Conservation (phyloP, 2,888 invertebrate species). For the Drosophila sordidula region DNA sequence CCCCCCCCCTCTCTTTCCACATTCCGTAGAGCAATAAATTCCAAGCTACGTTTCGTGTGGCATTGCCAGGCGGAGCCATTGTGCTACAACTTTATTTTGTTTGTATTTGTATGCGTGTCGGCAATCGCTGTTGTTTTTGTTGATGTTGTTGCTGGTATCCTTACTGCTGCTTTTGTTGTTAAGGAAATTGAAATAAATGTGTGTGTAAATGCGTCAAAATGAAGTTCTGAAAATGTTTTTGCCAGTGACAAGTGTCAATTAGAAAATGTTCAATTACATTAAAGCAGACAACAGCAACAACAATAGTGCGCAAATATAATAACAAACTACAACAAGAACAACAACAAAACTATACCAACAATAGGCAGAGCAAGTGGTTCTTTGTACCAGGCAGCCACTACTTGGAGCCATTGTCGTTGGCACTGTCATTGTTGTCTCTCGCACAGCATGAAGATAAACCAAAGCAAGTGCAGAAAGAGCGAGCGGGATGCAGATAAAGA, state of each 20-base stretch:
- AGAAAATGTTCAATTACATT: constrained; percentile 76
- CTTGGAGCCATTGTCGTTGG: constrained; percentile 31
- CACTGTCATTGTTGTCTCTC: constrained; percentile 60
- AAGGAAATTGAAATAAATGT: constrained; percentile 83
- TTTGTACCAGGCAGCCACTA: constrained; percentile 36
- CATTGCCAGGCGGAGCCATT: constrained; percentile 63
- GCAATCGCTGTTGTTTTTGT: constrained; percentile 34
- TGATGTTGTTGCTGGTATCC: constrained; percentile 13
- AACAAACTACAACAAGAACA: constrained; percentile 28
- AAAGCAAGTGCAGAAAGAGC: neutral
- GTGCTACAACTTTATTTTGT: constrained; percentile 63
- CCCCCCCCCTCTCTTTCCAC: neutral
- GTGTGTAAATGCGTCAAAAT: constrained; percentile 83
- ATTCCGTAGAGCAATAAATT: constrained; percentile 63
- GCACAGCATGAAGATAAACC: constrained; percentile 45
- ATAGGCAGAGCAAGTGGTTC: constrained; percentile 49
- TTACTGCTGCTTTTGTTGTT: constrained; percentile 54
- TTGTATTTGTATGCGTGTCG: constrained; percentile 45
- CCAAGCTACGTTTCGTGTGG: constrained; percentile 57
- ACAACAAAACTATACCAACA: constrained; percentile 20
- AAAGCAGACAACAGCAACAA: constrained; percentile 48
- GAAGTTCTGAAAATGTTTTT: constrained; percentile 76
- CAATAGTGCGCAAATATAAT: constrained; percentile 33
- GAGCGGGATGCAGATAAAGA: neutral
- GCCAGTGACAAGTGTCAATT: constrained; percentile 71